phyloP scores from a whole-genome alignment of 2,888 invertebrate species.

The Drosophila ochracea region DNA sequence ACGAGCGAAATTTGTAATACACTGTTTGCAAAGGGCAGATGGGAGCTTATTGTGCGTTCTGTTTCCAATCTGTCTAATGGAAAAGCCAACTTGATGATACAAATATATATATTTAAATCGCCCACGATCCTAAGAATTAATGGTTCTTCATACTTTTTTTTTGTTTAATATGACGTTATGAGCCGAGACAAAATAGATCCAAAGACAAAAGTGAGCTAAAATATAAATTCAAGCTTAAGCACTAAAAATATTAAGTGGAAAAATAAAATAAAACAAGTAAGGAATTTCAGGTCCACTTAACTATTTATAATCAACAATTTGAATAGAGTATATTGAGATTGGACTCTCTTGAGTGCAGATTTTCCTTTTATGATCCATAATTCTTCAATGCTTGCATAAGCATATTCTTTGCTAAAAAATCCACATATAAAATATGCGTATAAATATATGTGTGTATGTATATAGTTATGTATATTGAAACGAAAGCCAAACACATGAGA shows the following conservation, averaged over 20 bases:
- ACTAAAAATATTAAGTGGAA: background rate
- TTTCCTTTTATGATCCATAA: constrained; percentile 42
- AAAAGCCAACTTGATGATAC: background rate
- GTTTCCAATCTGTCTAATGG: background rate
- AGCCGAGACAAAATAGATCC: too few relatives aligned
- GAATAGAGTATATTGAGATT: background rate
- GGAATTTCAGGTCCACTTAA: background rate
- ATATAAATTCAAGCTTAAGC: background rate
- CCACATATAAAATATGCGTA: background rate
- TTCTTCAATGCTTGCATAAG: constrained; percentile 64
- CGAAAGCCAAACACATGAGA: constrained; percentile 30
- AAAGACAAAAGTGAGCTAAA: background rate
- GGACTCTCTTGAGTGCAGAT: background rate
- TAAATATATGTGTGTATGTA: background rate
- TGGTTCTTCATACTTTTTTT: background rate
- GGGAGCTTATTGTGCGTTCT: background rate
- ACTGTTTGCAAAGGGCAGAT: background rate
- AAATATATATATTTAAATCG: background rate
- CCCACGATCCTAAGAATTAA: background rate
- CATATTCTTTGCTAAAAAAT: constrained; percentile 44
- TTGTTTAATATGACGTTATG: too few relatives aligned
- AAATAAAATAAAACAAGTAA: background rate
- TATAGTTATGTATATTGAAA: background rate
- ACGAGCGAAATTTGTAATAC: constrained; percentile 14
- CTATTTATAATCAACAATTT: background rate